These are phyloP conservation scores for Beroe forskalii DNA, from an alignment of 37 sponge, comb jelly and placozoan species.

Conservation along the genomic window DNA sequence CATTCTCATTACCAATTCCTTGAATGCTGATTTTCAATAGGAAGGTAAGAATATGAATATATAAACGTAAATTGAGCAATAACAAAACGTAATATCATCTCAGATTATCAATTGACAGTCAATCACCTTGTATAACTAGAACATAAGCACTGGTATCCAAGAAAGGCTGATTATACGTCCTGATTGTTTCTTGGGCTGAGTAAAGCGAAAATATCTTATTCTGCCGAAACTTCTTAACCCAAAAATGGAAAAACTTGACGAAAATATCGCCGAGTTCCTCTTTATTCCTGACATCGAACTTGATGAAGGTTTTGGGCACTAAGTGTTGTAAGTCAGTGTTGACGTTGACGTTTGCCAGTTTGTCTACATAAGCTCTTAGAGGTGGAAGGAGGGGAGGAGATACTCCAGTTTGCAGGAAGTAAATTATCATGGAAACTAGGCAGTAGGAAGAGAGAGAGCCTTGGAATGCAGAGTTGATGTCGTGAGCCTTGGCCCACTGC, in stretches of 20 bases:
- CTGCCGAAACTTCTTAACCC: conserved; percentile 16
- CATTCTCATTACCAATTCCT: too few species aligned
- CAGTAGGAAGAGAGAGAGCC: conserved; percentile 66
- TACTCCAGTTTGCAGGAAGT: conserved; percentile 65
- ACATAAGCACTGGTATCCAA: conserved; percentile 46
- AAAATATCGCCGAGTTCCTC: conserved; percentile 24
- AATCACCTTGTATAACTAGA: background rate
- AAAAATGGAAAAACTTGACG: conserved; percentile 39
- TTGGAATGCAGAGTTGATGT: conserved; percentile 62
- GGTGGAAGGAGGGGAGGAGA: conserved; percentile 64
- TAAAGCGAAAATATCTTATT: conserved; percentile 47
- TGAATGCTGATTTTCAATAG: too few species aligned
- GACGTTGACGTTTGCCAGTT: background rate
- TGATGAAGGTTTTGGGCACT: background rate
- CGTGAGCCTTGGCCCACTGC: conserved; percentile 63
- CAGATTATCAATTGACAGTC: background rate
- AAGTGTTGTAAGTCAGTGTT: conserved; percentile 1
- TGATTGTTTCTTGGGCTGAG: conserved; percentile 14
- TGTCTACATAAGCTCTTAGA: conserved; percentile 29
- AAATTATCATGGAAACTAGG: conserved; percentile 64
- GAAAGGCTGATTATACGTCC: conserved; percentile 4
- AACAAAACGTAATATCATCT: too few species aligned
- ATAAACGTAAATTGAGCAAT: too few species aligned
- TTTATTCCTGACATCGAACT: conserved; percentile 43
- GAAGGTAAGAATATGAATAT: too few species aligned